Conservation (phyloP, 2,113 vertebrate genomes). For the Rhineura floridana region DNA sequence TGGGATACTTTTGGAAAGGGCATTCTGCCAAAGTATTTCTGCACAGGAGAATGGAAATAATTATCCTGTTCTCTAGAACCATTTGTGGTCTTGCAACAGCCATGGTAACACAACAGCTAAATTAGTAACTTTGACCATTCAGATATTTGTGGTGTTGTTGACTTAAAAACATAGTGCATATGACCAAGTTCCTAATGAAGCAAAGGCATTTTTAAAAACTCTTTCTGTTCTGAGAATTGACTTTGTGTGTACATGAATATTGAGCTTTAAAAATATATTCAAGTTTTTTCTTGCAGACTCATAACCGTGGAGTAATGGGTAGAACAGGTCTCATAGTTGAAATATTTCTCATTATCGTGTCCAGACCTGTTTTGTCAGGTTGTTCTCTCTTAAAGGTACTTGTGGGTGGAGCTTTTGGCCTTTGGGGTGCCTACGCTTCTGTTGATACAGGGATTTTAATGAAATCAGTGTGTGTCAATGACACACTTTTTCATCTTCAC, state of each 20-base stretch:
- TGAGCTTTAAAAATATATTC: accelerated
- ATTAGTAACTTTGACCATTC: background rate
- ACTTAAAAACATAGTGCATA: background rate
- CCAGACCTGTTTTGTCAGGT: too few relatives aligned
- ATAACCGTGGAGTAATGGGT: accelerated
- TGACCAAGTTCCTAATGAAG: background rate
- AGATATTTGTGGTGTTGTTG: background rate
- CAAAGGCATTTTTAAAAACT: background rate
- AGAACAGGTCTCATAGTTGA: background rate
- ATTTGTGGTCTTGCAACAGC: background rate
- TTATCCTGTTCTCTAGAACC: background rate
- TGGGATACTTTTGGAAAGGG: background rate
- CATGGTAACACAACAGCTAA: background rate
- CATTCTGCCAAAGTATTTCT: background rate
- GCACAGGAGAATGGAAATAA: too few relatives aligned
- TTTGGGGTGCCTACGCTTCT: background rate
- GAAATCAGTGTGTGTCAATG: slow-evolving; percentile 2
- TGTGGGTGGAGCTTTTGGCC: accelerated
- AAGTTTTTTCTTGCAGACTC: accelerated
- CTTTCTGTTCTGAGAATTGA: background rate
- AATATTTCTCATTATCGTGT: background rate
- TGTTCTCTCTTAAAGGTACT: background rate
- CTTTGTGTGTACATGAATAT: too few relatives aligned
- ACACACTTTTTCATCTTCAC: background rate
- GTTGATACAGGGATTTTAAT: background rate